These are phyloP conservation scores for Samia ricini DNA, from an alignment of 1,140 invertebrate genomes.

Conservation along the genomic window DNA sequence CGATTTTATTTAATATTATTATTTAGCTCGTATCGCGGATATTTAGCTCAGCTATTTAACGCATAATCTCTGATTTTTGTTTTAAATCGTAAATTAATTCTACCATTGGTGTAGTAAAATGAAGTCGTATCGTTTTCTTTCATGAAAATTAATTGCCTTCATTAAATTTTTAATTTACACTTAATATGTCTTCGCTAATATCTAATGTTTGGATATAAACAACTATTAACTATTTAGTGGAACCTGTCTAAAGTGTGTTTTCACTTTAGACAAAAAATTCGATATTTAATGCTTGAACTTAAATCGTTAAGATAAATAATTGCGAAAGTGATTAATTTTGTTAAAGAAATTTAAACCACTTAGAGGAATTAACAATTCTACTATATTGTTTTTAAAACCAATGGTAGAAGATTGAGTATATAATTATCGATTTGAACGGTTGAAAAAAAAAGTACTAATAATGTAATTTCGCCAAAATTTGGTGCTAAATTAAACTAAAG, in stretches of 20 bases:
- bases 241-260: no score
- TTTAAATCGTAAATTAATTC: not conserved
- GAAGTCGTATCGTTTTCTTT: not conserved
- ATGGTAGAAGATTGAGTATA: not conserved
- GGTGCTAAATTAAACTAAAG: slow-evolving; percentile 37
- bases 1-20: slow-evolving; percentile 12
- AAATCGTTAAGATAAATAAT: no score
- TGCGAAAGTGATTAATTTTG: not conserved
- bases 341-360: not conserved
- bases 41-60: not conserved
- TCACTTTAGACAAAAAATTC: no score
- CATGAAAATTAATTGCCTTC: not conserved
- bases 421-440: not conserved
- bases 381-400: not conserved
- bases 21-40: not conserved
- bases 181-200: not conserved
- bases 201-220: no score
- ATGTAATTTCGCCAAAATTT: slow-evolving; percentile 41
- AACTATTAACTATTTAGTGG: no score
- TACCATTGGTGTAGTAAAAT: not conserved
- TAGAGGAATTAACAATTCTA: not conserved
- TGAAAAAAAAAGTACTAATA: slow-evolving; percentile 14
- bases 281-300: no score
- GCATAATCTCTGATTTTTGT: not conserved
- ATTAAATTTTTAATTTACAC: not conserved